phyloP scores from a whole-genome alignment of 2,888 invertebrate species.

The Nephrotoma appendiculata region DNA sequence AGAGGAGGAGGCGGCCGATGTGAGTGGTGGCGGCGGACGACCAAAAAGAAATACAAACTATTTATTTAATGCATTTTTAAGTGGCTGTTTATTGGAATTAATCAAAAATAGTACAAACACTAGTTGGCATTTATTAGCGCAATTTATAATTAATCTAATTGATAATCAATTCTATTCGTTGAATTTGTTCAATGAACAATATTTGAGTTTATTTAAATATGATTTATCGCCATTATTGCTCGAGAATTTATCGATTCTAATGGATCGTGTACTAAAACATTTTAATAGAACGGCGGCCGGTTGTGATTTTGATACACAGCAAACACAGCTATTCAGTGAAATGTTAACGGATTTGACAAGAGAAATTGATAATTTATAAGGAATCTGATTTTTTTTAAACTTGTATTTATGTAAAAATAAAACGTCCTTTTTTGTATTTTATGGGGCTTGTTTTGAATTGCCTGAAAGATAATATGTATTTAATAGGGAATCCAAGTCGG shows the following conservation, averaged over 20 bases:
- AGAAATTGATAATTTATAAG: constrained; percentile 26
- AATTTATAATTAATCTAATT: constrained; percentile 36
- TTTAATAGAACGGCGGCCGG: not conserved
- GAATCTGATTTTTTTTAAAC: not conserved
- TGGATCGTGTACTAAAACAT: constrained; percentile 3
- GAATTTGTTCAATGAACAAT: constrained; percentile 48
- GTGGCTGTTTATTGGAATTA: constrained; percentile 3
- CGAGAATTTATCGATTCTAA: constrained; percentile 7
- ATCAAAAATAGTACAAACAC: constrained; percentile 16
- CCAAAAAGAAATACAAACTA: not conserved
- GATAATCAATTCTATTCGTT: constrained; percentile 40
- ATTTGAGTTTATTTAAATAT: constrained; percentile 43
- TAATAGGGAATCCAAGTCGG: no score
- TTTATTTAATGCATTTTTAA: constrained; percentile 11
- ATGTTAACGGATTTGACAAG: constrained; percentile 28
- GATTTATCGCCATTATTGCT: constrained; percentile 8
- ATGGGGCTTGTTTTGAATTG: not conserved
- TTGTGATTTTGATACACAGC: constrained; percentile 12
- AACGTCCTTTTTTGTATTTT: not conserved
- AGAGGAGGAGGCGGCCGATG: not conserved
- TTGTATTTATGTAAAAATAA: not conserved
- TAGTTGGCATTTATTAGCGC: constrained; percentile 34
- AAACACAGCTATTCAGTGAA: constrained; percentile 30
- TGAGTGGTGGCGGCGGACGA: not conserved
- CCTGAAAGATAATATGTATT: no score